Conservation (phyloP, 2,113 vertebrate genomes). For the Misgurnus mizolepis region DNA sequence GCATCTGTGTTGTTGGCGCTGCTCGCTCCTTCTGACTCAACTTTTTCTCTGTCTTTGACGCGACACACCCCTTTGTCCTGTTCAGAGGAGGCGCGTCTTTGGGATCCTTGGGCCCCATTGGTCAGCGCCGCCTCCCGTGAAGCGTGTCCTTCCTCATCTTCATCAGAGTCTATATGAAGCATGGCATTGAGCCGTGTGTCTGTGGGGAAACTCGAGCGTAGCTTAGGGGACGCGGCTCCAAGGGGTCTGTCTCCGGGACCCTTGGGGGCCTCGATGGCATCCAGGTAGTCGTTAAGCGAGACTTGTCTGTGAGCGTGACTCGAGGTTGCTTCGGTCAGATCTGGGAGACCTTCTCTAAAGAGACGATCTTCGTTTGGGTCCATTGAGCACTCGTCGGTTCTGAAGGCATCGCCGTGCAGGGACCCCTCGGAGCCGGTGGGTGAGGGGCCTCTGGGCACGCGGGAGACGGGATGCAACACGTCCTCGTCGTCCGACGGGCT, state of each 20-base stretch:
- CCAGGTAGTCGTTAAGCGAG: conserved; percentile 91
- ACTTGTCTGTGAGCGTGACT: conserved; percentile 81
- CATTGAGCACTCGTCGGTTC: conserved; percentile 49
- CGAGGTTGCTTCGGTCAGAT: conserved; percentile 26
- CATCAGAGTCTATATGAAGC: conserved; percentile 96
- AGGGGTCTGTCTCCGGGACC: conserved; percentile 71
- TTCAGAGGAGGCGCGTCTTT: conserved; percentile 25
- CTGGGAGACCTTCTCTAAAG: conserved; percentile 49
- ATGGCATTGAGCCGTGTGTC: conserved; percentile 93
- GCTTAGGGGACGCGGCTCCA: conserved; percentile 82
- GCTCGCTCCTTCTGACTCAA: conserved; percentile 4
- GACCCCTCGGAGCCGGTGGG: conserved; percentile 70
- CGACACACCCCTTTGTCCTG: conserved; percentile 12
- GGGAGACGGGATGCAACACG: conserved; percentile 66
- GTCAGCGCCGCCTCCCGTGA: conserved; percentile 15
- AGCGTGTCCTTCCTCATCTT: conserved; percentile 80
- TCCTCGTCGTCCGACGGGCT: conserved; percentile 97
- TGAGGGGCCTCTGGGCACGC: conserved; percentile 57
- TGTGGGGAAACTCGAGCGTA: conserved; percentile 94
- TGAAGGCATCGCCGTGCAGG: conserved; percentile 60
- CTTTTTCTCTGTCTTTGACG: neutral
- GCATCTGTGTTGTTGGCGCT: conserved; percentile 61
- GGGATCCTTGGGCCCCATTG: conserved; percentile 17
- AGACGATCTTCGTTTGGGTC: conserved; percentile 58
- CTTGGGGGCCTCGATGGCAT: conserved; percentile 80